phyloP scores from a whole-genome alignment of 1,140 invertebrate genomes.

The Lethrus apterus region DNA sequence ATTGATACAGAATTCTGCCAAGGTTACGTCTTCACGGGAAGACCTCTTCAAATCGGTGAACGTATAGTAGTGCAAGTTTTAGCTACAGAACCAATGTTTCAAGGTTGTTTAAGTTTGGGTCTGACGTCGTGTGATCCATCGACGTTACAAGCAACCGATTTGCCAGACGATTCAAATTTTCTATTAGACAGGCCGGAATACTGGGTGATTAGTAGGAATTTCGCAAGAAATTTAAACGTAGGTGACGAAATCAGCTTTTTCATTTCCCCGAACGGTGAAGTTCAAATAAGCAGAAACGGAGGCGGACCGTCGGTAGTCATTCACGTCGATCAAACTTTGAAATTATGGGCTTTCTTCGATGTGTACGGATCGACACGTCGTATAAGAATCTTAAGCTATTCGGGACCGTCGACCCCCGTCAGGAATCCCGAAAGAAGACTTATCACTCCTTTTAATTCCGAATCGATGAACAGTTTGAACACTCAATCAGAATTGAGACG shows the following conservation, averaged over 20 bases:
- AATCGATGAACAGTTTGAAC: slow-evolving; percentile 47
- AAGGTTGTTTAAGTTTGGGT: slow-evolving; percentile 83
- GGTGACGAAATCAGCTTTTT: slow-evolving; percentile 90
- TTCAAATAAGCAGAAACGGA: slow-evolving; percentile 84
- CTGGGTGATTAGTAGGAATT: slow-evolving; percentile 93
- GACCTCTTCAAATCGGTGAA: slow-evolving; percentile 78
- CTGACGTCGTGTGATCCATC: slow-evolving; percentile 89
- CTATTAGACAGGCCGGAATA: slow-evolving; percentile 92
- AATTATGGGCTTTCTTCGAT: slow-evolving; percentile 92
- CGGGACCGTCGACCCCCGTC: slow-evolving; percentile 39
- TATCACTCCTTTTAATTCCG: slow-evolving; percentile 38
- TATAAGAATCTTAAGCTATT: slow-evolving; percentile 61
- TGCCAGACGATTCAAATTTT: slow-evolving; percentile 90
- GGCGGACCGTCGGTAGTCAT: slow-evolving; percentile 74
- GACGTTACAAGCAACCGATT: slow-evolving; percentile 58
- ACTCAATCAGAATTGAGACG: slow-evolving; percentile 37
- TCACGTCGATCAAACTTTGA: slow-evolving; percentile 86
- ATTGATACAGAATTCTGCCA: slow-evolving; percentile 83
- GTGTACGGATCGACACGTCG: slow-evolving; percentile 90
- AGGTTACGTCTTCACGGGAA: slow-evolving; percentile 86
- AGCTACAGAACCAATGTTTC: slow-evolving; percentile 75
- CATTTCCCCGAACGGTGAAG: slow-evolving; percentile 76
- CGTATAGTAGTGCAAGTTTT: slow-evolving; percentile 80
- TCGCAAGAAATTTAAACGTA: slow-evolving; percentile 70
- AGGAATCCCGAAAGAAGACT: slow-evolving; percentile 36